Evolutionary conservation across 1,140 invertebrate genomes (phyloP).

Genomic region (Sminthurides bifidus): DNA sequence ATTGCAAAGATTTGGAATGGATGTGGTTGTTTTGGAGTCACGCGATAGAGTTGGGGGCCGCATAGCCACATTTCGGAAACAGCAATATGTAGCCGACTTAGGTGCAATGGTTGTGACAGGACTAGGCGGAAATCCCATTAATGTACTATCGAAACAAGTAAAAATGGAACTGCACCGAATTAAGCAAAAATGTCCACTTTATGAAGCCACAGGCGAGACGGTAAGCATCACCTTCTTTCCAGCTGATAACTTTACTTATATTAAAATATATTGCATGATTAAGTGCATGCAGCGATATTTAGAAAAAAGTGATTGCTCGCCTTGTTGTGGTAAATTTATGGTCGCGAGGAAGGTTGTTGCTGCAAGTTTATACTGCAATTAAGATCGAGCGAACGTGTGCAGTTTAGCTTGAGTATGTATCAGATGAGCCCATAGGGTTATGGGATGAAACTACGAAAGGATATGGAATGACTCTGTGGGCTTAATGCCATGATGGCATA

Average conservation of each 20-base stretch:
- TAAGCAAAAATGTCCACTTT: constrained; percentile 90
- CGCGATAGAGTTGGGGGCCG: constrained; percentile 91
- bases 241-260: neutral
- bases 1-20: constrained; percentile 88
- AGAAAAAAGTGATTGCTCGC: neutral
- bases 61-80: constrained; percentile 91
- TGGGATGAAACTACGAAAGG: too few relatives aligned
- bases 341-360: neutral
- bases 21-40: constrained; percentile 88
- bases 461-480: too few relatives aligned
- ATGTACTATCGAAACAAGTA: constrained; percentile 88
- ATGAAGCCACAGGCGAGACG: constrained; percentile 84
- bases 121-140: constrained; percentile 90
- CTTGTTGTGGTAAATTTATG: neutral
- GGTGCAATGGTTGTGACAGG: constrained; percentile 81
- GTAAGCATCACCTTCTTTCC: constrained; percentile 40
- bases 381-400: too few relatives aligned
- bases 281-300: neutral
- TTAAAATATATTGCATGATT: neutral
- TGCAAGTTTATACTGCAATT: too few relatives aligned
- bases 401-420: too few relatives aligned
- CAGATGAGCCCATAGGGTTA: too few relatives aligned
- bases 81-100: constrained; percentile 86
- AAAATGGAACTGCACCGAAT: constrained; percentile 95
- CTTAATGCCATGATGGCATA: too few relatives aligned